Evolutionary conservation across 2,888 invertebrate species (phyloP).

Genomic region (Amphipyra berbera): DNA sequence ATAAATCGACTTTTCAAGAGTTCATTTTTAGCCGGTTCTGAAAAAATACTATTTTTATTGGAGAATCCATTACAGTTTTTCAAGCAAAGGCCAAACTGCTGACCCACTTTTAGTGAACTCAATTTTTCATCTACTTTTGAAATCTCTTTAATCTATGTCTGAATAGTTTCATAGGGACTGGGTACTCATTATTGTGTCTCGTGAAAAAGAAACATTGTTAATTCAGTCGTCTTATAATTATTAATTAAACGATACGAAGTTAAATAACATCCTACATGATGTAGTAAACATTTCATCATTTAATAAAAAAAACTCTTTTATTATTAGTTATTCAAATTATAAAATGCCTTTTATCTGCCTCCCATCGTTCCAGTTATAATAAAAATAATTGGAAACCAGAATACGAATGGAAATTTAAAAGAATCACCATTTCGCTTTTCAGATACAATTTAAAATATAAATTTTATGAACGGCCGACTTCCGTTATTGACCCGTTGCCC

Average conservation of each 20-base stretch:
- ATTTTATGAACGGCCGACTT: slow-evolving; percentile 43
- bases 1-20: slow-evolving; percentile 3
- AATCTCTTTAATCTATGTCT: neutral
- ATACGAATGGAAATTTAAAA: slow-evolving; percentile 47
- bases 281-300: slow-evolving; percentile 14
- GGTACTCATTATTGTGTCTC: neutral
- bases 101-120: slow-evolving; percentile 1
- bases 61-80: slow-evolving; percentile 27
- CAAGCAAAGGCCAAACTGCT: slow-evolving; percentile 14
- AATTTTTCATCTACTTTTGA: slow-evolving; percentile 11
- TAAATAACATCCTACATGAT: neutral
- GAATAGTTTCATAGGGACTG: neutral
- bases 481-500: slow-evolving; percentile 45
- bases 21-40: slow-evolving; percentile 11
- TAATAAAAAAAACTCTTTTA: slow-evolving; percentile 1
- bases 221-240: neutral
- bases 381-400: slow-evolving; percentile 58
- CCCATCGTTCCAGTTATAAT: slow-evolving; percentile 44
- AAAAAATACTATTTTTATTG: slow-evolving; percentile 13
- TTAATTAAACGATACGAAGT: neutral
- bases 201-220: neutral
- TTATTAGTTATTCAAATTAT: slow-evolving; percentile 34
- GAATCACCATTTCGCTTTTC: slow-evolving; percentile 46
- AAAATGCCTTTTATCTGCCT: slow-evolving; percentile 47
- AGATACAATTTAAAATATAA: slow-evolving; percentile 52